phyloP scores from a whole-genome alignment of 1,140 invertebrate genomes.

The Periplaneta americana region DNA sequence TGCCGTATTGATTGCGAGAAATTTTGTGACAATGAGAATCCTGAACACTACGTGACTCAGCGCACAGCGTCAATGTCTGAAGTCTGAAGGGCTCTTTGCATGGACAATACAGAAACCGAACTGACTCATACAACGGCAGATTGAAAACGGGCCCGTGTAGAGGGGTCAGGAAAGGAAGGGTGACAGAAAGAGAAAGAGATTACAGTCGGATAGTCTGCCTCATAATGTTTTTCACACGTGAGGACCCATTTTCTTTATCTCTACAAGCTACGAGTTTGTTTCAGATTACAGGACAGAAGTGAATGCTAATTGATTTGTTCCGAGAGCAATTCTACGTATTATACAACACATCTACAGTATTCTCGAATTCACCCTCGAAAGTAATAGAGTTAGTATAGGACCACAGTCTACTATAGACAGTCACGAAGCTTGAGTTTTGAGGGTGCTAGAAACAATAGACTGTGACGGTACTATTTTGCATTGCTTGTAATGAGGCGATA shows the following conservation, averaged over 20 bases:
- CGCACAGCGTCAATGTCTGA: neutral
- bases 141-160: neutral
- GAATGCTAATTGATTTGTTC: neutral
- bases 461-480: no score
- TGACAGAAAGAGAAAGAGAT: neutral
- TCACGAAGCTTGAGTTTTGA: no score
- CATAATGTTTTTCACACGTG: neutral
- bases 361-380: no score
- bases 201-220: neutral
- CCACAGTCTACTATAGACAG: no score
- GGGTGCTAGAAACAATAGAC: no score
- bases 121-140: neutral
- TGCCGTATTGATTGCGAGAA: neutral
- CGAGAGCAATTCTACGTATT: neutral
- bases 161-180: neutral
- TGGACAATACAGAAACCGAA: neutral
- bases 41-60: neutral
- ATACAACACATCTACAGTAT: no score
- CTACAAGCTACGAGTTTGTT: neutral
- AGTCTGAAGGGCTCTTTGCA: neutral
- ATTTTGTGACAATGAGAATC: neutral
- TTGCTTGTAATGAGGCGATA: no score
- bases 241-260: neutral
- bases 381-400: no score
- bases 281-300: neutral